Percentiles rank a stretch among this genome's conserved stretches.
Evolutionary conservation across 2,113 vertebrate genomes (phyloP).

Genomic region (Ammodytes dubius): DNA sequence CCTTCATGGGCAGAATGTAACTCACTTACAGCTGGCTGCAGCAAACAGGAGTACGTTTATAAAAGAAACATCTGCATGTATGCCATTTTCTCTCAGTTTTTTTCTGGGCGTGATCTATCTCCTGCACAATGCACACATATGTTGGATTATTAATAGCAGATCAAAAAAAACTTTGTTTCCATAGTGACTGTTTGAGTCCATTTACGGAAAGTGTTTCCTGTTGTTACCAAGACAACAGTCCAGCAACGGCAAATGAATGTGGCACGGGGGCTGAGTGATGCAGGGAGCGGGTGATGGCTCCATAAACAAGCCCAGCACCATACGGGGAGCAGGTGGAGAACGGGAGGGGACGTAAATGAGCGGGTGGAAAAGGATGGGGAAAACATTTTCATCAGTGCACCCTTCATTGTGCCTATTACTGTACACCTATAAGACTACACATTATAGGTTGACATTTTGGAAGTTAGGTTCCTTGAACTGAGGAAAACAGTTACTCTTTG

Average conservation of each 20-base stretch:
- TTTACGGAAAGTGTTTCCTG: constrained; percentile 86
- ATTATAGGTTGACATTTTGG: not conserved
- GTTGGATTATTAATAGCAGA: constrained; percentile 87
- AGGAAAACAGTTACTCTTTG: not conserved
- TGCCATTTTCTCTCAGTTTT: not conserved
- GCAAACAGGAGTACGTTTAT: not conserved
- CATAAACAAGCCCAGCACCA: constrained; percentile 71
- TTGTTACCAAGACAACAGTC: constrained; percentile 88
- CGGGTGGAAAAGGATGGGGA: constrained; percentile 11
- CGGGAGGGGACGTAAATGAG: constrained; percentile 17
- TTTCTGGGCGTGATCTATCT: constrained; percentile 51
- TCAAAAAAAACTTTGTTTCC: constrained; percentile 89
- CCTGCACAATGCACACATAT: constrained; percentile 71
- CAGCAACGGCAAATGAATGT: constrained; percentile 77
- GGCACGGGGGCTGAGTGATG: constrained; percentile 79
- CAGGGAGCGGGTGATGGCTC: constrained; percentile 72
- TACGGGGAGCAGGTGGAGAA: constrained; percentile 48
- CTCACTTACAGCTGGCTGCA: not conserved
- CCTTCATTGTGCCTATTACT: not conserved
- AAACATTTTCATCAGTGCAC: constrained; percentile 26
- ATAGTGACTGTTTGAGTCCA: constrained; percentile 88
- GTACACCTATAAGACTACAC: not conserved
- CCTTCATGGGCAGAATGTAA: constrained; percentile 9
- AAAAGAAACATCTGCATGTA: constrained; percentile 3
- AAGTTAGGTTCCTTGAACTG: not conserved